phyloP scores from a whole-genome alignment of 2,113 vertebrate genomes.

The Strix aluco region DNA sequence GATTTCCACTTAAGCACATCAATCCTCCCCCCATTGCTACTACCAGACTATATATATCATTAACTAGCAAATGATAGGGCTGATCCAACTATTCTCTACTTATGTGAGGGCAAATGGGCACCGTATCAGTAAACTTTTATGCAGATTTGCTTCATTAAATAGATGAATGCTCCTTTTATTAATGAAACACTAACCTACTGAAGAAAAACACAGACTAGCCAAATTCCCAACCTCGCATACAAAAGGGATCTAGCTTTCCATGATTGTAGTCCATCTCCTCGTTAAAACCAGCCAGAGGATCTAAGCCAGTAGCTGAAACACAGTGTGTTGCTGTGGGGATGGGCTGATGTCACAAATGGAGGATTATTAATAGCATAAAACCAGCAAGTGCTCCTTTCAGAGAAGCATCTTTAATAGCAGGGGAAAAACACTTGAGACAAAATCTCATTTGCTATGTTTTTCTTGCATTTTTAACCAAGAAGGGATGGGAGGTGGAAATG shows the following conservation, averaged over 20 bases:
- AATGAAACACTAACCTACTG: background rate
- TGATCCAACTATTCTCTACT: background rate
- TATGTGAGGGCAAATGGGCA: background rate
- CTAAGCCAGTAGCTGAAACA: background rate
- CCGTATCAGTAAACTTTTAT: background rate
- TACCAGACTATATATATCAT: background rate
- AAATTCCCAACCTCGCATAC: background rate
- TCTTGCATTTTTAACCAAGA: slow-evolving; percentile 3
- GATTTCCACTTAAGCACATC: background rate
- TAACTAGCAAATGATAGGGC: background rate
- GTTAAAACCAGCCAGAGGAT: background rate
- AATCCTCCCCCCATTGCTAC: background rate
- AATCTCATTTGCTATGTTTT: slow-evolving; percentile 48
- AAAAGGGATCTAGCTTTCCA: background rate
- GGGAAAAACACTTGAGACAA: slow-evolving; percentile 23
- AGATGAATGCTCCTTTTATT: background rate
- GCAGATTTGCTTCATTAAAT: background rate
- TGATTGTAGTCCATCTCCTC: background rate
- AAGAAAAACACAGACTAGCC: background rate
- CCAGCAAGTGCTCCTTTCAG: slow-evolving; percentile 40
- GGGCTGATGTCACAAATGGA: slow-evolving; percentile 40
- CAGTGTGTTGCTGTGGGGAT: slow-evolving; percentile 44
- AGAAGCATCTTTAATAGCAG: slow-evolving; percentile 53
- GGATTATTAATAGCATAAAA: slow-evolving; percentile 68
- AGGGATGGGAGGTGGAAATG: slow-evolving; percentile 2